A percentile compares a stretch with the other conserved stretches of the same genome.
These are phyloP conservation scores for Leptodactylus fallax DNA, from an alignment of 2,797 vertebrate genomes.

Conservation along the genomic window DNA sequence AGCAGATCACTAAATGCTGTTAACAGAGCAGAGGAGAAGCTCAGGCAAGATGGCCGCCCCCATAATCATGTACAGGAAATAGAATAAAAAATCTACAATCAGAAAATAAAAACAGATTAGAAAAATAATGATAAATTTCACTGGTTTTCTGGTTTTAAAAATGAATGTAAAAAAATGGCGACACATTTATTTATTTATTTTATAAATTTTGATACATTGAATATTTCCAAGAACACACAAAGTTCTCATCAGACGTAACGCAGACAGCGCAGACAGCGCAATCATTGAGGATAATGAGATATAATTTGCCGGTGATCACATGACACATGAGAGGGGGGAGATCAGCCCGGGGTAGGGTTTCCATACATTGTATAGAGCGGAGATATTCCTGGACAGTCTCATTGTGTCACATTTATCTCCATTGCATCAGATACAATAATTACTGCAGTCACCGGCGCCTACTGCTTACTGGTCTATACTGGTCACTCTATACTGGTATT, in stretches of 20 bases:
- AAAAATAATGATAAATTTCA: no score
- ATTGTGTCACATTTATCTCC: not conserved
- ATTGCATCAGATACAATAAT: not conserved
- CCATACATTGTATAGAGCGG: not conserved
- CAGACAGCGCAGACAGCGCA: not conserved
- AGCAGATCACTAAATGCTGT: no score
- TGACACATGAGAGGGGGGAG: not conserved
- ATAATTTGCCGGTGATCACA: not conserved
- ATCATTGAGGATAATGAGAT: slow-evolving; percentile 6
- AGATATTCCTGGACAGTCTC: not conserved
- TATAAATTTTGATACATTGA: not conserved
- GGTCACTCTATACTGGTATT: not conserved
- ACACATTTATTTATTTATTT: no score
- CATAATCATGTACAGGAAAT: no score
- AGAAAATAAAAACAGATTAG: no score
- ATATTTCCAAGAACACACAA: not conserved
- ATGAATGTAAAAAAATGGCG: no score
- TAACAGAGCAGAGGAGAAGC: no score
- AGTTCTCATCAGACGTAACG: not conserved
- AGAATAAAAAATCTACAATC: no score
- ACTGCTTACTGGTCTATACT: not conserved
- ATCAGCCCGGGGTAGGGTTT: not conserved
- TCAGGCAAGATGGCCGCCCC: no score
- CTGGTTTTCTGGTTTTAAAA: no score
- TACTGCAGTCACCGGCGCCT: not conserved